Percentiles rank a stretch among this genome's conserved stretches.
Evolutionary conservation across 2,113 vertebrate genomes (phyloP).

Genomic region (Barbus barbus): DNA sequence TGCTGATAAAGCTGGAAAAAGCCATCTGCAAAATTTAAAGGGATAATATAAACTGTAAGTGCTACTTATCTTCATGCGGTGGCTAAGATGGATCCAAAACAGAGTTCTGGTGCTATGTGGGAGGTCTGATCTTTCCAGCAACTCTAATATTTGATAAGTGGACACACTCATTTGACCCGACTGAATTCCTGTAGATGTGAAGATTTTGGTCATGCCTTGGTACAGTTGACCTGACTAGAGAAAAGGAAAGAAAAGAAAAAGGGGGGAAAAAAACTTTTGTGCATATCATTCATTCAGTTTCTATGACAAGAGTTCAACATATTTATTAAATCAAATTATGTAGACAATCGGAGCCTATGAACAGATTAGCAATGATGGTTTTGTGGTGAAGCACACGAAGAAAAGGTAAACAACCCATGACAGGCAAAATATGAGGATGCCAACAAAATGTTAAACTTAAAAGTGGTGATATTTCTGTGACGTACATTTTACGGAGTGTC

Average conservation of each 20-base stretch:
- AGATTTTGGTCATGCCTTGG: not conserved
- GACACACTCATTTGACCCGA: slow-evolving; percentile 6
- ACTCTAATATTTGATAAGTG: slow-evolving; percentile 34
- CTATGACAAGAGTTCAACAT: not conserved
- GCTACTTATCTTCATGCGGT: slow-evolving; percentile 14
- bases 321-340: slow-evolving; percentile 15
- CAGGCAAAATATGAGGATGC: no score
- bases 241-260: rapidly evolving
- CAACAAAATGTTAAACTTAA: no score
- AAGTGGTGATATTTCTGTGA: not conserved
- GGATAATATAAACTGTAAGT: not conserved
- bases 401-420: no score
- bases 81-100: not conserved
- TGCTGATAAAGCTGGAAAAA: not conserved
- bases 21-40: no score
- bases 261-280: not conserved
- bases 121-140: slow-evolving; percentile 21
- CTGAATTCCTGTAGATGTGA: slow-evolving; percentile 2
- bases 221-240: not conserved
- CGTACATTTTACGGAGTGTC: no score
- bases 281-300: not conserved
- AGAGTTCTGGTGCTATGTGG: not conserved
- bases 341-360: not conserved
- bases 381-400: no score
- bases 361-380: not conserved